Percentiles rank a stretch among this genome's conserved stretches.
phyloP scores from a whole-genome alignment of 2,113 vertebrate genomes.

The Callipepla squamata region DNA sequence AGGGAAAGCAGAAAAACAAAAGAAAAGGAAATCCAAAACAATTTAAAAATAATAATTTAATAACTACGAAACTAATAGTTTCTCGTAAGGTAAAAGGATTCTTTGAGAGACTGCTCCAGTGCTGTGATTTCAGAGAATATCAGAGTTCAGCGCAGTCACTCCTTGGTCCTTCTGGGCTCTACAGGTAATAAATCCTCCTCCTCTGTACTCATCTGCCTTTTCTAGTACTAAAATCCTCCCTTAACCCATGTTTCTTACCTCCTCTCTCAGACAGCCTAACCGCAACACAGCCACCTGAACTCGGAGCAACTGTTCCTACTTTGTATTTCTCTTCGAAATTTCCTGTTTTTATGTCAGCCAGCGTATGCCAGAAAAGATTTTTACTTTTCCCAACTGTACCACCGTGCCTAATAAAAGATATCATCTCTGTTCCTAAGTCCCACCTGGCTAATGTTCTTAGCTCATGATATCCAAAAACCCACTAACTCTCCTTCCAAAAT shows the following conservation, averaged over 20 bases:
- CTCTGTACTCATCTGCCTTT: neutral
- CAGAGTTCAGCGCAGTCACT: neutral
- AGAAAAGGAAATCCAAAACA: neutral
- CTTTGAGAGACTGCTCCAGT: neutral
- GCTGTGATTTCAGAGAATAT: neutral
- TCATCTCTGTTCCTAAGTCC: neutral
- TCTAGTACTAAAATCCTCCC: neutral
- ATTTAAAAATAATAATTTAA: neutral
- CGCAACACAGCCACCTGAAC: fast-evolving
- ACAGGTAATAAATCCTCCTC: neutral
- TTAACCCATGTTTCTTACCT: neutral
- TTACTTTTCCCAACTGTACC: neutral
- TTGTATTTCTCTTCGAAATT: neutral
- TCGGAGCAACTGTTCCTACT: neutral
- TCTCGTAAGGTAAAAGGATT: neutral
- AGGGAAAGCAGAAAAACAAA: neutral
- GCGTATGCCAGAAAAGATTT: neutral
- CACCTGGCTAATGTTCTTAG: neutral
- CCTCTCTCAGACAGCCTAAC: neutral
- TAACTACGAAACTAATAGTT: neutral
- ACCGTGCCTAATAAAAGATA: neutral
- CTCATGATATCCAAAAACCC: neutral
- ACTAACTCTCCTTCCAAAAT: neutral
- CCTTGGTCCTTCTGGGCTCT: neutral
- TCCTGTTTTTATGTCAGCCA: neutral